Evolutionary conservation across 2,797 vertebrate genomes (phyloP), one percentile per base, ranked within the genome.

Genomic region (Scyliorhinus canicula): DNA sequence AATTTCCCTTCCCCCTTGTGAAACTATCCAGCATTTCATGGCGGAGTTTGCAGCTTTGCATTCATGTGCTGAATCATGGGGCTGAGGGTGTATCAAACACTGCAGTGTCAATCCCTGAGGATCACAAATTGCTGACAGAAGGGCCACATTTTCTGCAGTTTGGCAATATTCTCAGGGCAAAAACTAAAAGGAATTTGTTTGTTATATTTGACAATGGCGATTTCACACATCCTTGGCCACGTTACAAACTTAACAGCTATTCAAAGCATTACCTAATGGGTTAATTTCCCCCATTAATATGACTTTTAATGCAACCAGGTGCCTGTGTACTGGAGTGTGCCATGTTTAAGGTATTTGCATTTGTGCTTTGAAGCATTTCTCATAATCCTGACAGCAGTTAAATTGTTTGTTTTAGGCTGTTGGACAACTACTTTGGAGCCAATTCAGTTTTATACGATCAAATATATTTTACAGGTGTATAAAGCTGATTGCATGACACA

Each of bases 41-140:
- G 44, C 74, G 16, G 12, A 35, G 65, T 71, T 74, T 94, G 67
- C 35, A 71, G 93, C 67, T 55, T 52, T 94, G 67, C 31, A 94
- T 71, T 94, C 74, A 52, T 71, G 67, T 55, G 67, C 44, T 94
- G 93, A 94, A 94, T 94, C 21, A 74, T 52, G 67, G 93, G 93
- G 47, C 67, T 52, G 26, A 7, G 47, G 31, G 67, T 44, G 50
- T 35, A 94, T 74, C 67, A 94, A 94, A 74, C 86, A 47, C 67
- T 21, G 24, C 24, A 8, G 67, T 9, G 67, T 93, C 44, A 71
- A 55, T 93, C 67, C 93, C 67, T 52, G 8, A 52, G 67, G 47
- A 55, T 94, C 93, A 74, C 44, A 94, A 74, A 94, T 52, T 94
- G 93, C 93, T 94, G 93, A 94, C 67, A 55, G 93, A 94, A n/a